Evolutionary conservation across 2,113 vertebrate genomes (phyloP), one percentile per base, ranked within the genome.

Genomic region (pig (Sus scrofa)): DNA sequence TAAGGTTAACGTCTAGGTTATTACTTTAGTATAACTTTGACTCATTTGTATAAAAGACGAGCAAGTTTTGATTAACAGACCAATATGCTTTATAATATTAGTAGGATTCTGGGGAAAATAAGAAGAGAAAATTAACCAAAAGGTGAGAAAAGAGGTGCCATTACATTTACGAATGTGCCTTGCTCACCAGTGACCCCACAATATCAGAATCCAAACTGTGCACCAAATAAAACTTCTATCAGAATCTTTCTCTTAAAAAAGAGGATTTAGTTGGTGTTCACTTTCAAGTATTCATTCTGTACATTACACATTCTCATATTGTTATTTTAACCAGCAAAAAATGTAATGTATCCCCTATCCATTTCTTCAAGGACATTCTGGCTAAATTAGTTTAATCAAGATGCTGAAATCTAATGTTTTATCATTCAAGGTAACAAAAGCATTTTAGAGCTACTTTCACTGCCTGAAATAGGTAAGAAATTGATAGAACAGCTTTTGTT

Each of bases 371-470:
- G 71, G 65, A 3, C 4, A 26, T 97, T 93, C 67, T 93, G 6
- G 22, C 86, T 84, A 94, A 95, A 94, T 84, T 70, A 50, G 10
- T 65, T 95, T 58, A 65, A 62, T 22, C 19, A 67, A 52, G 16
- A 2, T 65, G 32, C 9, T 83, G 11, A 68, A 52, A 94, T 32
- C 2, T 39, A 54, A 16, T 90, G 8, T 60, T 95, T 93, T 92
- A 22, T 37, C 16, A 27, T 92, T 4, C 12, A 92, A 85, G 7
- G 13, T 78, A 96, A 56, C 8, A 37, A 44, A 19, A 37, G 16
- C 14, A 88, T 50, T 70, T 95, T 71, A 94, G n/a, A 90, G 1
- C 26, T 60, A 54, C 14, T 79, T 79, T 52, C 15, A 75, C 9
- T 79, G 2, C 70, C 44, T 94, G 32, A 75, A 89, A 86, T 12